phyloP scores from a whole-genome alignment of 2,797 vertebrate genomes.

The Crenichthys baileyi region DNA sequence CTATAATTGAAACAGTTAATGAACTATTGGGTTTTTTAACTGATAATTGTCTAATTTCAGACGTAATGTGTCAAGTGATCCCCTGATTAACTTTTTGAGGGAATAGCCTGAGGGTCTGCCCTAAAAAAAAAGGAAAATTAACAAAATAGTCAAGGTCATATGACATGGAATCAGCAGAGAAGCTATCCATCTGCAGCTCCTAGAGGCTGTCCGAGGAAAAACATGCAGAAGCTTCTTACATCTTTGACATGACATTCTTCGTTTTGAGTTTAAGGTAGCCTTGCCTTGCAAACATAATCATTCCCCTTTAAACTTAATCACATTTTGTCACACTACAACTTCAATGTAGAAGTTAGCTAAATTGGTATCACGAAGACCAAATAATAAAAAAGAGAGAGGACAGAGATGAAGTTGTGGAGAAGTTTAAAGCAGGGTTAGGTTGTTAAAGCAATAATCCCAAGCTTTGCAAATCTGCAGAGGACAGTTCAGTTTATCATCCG shows the following conservation, averaged over 20 bases:
- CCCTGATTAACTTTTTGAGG: slow-evolving; percentile 67
- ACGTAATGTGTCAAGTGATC: slow-evolving; percentile 65
- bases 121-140: slow-evolving; percentile 73
- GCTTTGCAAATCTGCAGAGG: background rate
- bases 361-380: background rate
- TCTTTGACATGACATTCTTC: slow-evolving; percentile 58
- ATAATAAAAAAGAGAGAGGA: background rate
- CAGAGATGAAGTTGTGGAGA: background rate
- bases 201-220: slow-evolving; percentile 59
- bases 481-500: background rate
- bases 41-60: slow-evolving; percentile 69
- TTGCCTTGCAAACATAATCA: background rate
- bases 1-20: slow-evolving; percentile 79
- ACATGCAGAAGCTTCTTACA: slow-evolving; percentile 46
- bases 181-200: slow-evolving; percentile 53
- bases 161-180: slow-evolving; percentile 50
- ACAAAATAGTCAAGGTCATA: slow-evolving; percentile 77
- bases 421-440: background rate
- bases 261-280: slow-evolving; percentile 37
- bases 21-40: slow-evolving; percentile 63
- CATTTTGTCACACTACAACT: background rate
- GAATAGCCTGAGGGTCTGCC: slow-evolving; percentile 71
- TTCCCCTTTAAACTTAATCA: background rate
- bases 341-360: background rate
- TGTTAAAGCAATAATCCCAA: background rate